A percentile compares a stretch with the other conserved stretches of the same genome.
Conservation (phyloP, 2,113 vertebrate genomes). For the Ammodytes marinus region DNA sequence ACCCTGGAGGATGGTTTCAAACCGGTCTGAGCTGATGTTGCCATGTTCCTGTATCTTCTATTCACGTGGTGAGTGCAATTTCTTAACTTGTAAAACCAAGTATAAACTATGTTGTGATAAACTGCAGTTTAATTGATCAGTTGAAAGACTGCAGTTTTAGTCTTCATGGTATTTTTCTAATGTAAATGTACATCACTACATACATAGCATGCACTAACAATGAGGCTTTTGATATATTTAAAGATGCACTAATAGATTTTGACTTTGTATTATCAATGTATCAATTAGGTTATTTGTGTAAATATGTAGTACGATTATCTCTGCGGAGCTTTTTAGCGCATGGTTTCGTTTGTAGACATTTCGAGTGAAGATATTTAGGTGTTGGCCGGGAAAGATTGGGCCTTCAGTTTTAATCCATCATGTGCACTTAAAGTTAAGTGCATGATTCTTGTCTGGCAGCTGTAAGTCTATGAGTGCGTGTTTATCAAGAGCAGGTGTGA, state of each 20-base stretch:
- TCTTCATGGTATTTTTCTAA: background rate
- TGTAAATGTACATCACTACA: background rate
- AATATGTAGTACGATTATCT: too few species aligned
- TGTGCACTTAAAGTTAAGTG: background rate
- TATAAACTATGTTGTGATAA: background rate
- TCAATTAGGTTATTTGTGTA: too few species aligned
- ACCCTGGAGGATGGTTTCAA: too few species aligned
- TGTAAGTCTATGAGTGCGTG: too few species aligned
- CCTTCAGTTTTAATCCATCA: background rate
- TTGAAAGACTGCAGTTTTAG: background rate
- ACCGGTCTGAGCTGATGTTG: too few species aligned
- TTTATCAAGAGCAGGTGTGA: background rate
- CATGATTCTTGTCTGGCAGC: background rate
- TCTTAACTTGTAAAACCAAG: background rate
- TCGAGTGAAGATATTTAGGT: background rate
- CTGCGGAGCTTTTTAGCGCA: too few species aligned
- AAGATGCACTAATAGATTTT: too few species aligned
- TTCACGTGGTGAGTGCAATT: background rate
- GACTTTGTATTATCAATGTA: too few species aligned
- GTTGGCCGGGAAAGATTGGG: background rate
- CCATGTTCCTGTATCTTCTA: background rate
- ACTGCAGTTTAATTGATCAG: background rate
- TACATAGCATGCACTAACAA: background rate
- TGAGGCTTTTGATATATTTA: background rate
- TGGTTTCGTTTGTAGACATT: background rate